phyloP scores from a whole-genome alignment of 2,888 invertebrate species.

The Enchytraeus crypticus region DNA sequence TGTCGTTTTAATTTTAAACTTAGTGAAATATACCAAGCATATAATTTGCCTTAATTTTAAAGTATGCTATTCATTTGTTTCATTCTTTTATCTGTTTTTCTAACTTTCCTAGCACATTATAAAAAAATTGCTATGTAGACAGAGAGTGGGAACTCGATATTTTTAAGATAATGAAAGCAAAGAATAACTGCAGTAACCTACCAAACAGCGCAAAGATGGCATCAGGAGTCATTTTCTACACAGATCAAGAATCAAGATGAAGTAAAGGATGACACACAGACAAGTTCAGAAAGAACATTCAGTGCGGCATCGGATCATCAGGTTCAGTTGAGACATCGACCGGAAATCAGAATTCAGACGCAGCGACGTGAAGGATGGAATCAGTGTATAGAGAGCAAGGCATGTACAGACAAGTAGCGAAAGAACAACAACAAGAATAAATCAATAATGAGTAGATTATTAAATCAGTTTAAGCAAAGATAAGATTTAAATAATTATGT shows the following conservation, averaged over 20 bases:
- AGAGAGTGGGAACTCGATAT: too few species aligned
- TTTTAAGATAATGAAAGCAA: neutral
- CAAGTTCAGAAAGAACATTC: neutral
- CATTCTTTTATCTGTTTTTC: too few species aligned
- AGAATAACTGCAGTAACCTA: neutral
- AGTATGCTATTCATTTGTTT: too few species aligned
- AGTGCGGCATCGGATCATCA: neutral
- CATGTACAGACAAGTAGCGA: too few species aligned
- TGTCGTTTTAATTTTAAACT: too few species aligned
- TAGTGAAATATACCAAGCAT: too few species aligned
- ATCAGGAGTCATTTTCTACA: slow-evolving; percentile 17
- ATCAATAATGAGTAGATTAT: too few species aligned
- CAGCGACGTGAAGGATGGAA: too few species aligned
- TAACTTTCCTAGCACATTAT: neutral
- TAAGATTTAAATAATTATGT: neutral
- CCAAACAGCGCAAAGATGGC: slow-evolving; percentile 20
- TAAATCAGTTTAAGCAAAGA: neutral
- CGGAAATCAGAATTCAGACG: neutral
- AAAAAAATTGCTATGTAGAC: too few species aligned
- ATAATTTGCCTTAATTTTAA: too few species aligned
- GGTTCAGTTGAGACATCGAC: neutral
- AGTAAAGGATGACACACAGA: neutral
- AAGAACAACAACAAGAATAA: too few species aligned
- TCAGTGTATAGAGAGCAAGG: too few species aligned
- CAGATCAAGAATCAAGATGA: neutral